Evolutionary conservation across 1,140 invertebrate genomes (phyloP).

Genomic region (Melipona quadrifasciata): DNA sequence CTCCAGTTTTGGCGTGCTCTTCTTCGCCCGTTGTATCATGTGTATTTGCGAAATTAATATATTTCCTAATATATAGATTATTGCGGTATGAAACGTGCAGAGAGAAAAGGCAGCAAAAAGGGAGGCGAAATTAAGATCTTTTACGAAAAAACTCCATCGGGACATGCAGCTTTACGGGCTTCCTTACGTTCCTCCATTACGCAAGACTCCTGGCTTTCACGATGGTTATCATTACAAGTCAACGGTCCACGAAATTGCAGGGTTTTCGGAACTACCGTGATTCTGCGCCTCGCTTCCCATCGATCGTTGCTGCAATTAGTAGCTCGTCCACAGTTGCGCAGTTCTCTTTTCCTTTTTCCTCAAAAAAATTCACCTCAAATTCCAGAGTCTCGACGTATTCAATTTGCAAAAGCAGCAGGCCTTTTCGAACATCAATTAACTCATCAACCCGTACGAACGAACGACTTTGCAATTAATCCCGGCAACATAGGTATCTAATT

Average conservation of each 20-base stretch:
- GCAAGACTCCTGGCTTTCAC: conserved; percentile 65
- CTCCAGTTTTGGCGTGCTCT: no score
- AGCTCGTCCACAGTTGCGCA: not conserved
- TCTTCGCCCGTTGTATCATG: not conserved
- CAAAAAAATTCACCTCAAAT: not conserved
- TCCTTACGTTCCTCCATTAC: conserved; percentile 61
- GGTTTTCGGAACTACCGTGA: conserved; percentile 41
- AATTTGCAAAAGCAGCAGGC: not conserved
- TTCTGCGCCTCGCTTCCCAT: conserved; percentile 13
- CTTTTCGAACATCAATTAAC: not conserved
- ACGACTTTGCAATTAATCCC: not conserved
- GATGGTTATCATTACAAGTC: conserved; percentile 73
- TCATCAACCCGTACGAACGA: not conserved
- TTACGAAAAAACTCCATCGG: conserved; percentile 33
- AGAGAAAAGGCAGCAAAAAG: conserved; percentile 4
- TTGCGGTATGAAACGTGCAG: not conserved
- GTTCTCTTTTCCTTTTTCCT: not conserved
- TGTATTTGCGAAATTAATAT: conserved; percentile 14
- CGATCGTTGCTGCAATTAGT: conserved; percentile 19
- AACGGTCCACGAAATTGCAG: conserved; percentile 77
- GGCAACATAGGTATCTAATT: not conserved
- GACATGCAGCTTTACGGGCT: conserved; percentile 44
- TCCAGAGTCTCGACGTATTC: not conserved
- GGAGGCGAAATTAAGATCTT: conserved; percentile 33
- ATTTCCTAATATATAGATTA: no score